Evolutionary conservation across 1,140 invertebrate species (phyloP), one percentile per base, ranked within the genome.

Genomic region (Leptopilina boulardi): DNA sequence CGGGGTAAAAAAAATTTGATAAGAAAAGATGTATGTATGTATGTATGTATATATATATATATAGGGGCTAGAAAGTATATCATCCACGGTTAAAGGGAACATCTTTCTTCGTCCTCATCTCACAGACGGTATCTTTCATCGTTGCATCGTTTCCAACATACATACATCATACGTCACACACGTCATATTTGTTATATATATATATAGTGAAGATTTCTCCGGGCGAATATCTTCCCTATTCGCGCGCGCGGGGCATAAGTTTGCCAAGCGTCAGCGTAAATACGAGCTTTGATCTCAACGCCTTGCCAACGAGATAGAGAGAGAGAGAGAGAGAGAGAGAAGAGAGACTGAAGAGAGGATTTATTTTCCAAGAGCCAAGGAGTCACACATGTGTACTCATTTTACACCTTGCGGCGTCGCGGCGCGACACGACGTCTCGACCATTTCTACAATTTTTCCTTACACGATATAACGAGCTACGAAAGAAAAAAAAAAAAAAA

Each of bases 211-310:
- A 38, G 59, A 34, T 59, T 75, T 76, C 76, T 80, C 76, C 23
- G 21, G 77, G 75, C 75, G 74, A 76, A 75, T 66, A 66, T 51
- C 47, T n/a, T 18, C 71, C 73, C 59, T 70, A 77, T 54, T 18
- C 70, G n/a, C n/a, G n/a, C n/a, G n/a, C n/a, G n/a, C n/a, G n/a
- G n/a, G 72, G 54, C 59, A 76, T 66, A 66, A 78, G 78, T 83
- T 83, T 79, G 77, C 80, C 78, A 81, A 80, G 76, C 77, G 80
- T 81, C 82, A 83, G 82, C 80, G 78, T 74, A 83, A 81, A 83
- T 81, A 81, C 74, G 73, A 73, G 74, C 80, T 77, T 80, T 79
- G 79, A 83, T 83, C 82, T 78, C 75, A 23, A 54, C 74, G 74
- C 74, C 73, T 78, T 80, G 79, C 82, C 77, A 83, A n/a, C n/a